phyloP scores from a whole-genome alignment of 2,113 vertebrate genomes.

The Cnemophilus loriae region DNA sequence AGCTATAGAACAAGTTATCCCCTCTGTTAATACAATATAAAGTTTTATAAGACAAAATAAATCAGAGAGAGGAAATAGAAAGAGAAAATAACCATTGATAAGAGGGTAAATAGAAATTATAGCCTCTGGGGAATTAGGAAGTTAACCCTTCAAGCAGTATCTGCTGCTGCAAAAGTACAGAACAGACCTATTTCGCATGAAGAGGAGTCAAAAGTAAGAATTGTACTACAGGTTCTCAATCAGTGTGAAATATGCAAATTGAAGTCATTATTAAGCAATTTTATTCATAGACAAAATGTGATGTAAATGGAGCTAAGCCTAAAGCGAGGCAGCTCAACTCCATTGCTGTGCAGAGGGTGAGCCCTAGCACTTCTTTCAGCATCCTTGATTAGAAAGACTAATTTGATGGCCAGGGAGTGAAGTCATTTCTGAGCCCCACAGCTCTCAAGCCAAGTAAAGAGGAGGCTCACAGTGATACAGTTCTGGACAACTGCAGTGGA shows the following conservation, averaged over 20 bases:
- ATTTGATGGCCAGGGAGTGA: background rate
- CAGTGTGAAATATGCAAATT: background rate
- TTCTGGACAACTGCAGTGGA: background rate
- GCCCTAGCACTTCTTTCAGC: background rate
- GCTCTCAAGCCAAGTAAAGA: background rate
- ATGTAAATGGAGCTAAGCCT: background rate
- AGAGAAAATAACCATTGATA: background rate
- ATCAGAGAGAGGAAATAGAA: background rate
- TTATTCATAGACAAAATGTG: background rate
- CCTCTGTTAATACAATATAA: background rate
- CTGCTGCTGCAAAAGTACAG: background rate
- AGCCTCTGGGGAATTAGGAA: background rate
- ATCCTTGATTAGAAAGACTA: background rate
- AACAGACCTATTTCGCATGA: background rate
- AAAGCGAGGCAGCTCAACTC: background rate
- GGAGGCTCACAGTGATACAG: background rate
- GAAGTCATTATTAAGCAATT: background rate
- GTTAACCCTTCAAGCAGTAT: background rate
- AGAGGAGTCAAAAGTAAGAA: background rate
- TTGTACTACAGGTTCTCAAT: background rate
- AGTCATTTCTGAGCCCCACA: background rate
- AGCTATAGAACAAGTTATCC: background rate
- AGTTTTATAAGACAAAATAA: background rate
- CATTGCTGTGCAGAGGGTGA: background rate
- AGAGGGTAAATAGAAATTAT: background rate